Conservation (phyloP, 2,113 vertebrate genomes). For the Corythaixoides concolor region DNA sequence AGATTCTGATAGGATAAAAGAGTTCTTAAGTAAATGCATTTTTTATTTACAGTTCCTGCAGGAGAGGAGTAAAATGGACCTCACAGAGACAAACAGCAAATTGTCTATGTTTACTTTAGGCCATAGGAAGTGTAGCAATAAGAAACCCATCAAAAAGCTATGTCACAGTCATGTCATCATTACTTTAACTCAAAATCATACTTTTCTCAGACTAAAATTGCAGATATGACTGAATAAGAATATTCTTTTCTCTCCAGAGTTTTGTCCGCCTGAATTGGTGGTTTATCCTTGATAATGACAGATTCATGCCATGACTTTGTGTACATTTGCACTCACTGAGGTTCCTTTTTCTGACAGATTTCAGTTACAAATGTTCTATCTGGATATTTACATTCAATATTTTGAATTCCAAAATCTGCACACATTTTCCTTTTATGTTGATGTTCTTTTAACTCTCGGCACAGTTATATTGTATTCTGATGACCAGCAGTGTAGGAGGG, state of each 20-base stretch:
- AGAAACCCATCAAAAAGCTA: background rate
- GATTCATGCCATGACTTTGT: background rate
- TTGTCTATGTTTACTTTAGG: background rate
- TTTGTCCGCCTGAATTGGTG: background rate
- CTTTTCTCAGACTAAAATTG: background rate
- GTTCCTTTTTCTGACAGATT: background rate
- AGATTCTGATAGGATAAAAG: background rate
- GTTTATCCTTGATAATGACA: background rate
- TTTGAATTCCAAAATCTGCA: background rate
- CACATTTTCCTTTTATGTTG: background rate
- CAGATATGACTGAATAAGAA: slow-evolving; percentile 1
- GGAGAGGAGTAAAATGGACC: background rate
- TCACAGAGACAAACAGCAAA: background rate
- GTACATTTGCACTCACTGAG: background rate
- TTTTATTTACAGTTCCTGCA: background rate
- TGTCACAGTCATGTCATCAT: background rate
- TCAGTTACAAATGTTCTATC: background rate
- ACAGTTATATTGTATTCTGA: background rate
- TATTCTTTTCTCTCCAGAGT: background rate
- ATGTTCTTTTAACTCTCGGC: background rate
- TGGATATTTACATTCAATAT: background rate
- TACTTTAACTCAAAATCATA: background rate
- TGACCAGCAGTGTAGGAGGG: background rate
- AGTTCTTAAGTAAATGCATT: background rate
- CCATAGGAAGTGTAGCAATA: background rate